Percentiles rank a stretch among this genome's conserved stretches.
Evolutionary conservation across 1,140 invertebrate species (phyloP).

Genomic region (Ostrea edulis): DNA sequence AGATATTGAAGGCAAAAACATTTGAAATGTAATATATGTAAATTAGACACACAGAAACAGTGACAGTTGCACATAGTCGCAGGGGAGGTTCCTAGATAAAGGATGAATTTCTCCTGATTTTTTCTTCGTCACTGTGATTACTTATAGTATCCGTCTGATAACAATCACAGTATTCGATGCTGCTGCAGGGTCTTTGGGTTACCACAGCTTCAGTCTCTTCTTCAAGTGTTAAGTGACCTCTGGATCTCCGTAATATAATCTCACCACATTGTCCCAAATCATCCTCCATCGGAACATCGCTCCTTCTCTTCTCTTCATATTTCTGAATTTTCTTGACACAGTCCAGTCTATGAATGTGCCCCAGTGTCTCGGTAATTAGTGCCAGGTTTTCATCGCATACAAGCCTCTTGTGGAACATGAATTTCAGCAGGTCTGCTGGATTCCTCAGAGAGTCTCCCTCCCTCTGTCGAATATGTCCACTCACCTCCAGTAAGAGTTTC

Average conservation of each 20-base stretch:
- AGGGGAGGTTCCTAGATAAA: background rate
- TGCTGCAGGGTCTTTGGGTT: background rate
- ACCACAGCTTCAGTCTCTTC: background rate
- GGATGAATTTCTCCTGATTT: background rate
- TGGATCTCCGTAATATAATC: background rate
- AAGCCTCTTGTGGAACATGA: background rate
- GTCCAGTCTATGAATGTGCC: background rate
- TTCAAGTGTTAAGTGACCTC: background rate
- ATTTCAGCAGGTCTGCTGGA: background rate
- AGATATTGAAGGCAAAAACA: too few relatives aligned
- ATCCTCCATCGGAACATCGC: background rate
- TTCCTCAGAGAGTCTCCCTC: background rate
- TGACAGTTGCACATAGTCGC: too few relatives aligned
- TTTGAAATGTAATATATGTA: too few relatives aligned
- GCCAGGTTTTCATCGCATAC: background rate
- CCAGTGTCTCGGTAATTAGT: background rate
- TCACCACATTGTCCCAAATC: background rate
- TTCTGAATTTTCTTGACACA: background rate
- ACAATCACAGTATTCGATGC: background rate
- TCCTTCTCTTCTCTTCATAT: background rate
- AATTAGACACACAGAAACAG: too few relatives aligned
- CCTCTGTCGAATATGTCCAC: background rate
- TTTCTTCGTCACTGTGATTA: slow-evolving; percentile 1
- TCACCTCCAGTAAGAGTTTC: background rate
- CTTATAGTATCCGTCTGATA: background rate